These are phyloP conservation scores for Hyles vespertilio DNA, from an alignment of 1,140 invertebrate species.

Conservation along the genomic window DNA sequence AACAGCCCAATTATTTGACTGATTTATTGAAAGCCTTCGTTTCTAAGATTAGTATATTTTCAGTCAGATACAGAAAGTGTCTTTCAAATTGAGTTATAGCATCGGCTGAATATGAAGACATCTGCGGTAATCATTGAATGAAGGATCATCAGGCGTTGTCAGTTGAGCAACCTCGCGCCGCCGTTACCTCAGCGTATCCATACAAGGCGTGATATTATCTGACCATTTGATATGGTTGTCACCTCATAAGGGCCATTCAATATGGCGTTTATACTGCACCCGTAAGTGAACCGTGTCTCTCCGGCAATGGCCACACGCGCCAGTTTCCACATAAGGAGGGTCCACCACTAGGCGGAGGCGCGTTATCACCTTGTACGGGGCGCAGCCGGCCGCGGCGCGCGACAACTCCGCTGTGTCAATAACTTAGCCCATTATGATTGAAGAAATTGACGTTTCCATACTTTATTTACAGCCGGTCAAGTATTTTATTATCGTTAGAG, in stretches of 20 bases:
- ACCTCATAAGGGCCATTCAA: conserved; percentile 25
- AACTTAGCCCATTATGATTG: conserved; percentile 25
- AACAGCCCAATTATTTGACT: too few species aligned
- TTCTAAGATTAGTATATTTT: too few species aligned
- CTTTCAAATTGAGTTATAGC: too few species aligned
- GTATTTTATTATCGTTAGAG: conserved; percentile 13
- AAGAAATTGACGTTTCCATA: conserved; percentile 31
- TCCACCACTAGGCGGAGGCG: conserved; percentile 20
- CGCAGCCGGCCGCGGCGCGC: conserved; percentile 5
- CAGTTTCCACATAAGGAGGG: conserved; percentile 39
- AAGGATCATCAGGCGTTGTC: not conserved
- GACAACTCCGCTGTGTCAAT: conserved; percentile 20
- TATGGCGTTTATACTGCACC: conserved; percentile 28
- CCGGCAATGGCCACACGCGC: conserved; percentile 27
- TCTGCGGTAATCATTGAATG: not conserved
- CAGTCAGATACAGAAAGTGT: too few species aligned
- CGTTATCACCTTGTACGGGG: conserved; percentile 43
- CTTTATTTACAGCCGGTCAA: conserved; percentile 15
- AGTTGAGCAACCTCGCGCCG: conserved; percentile 13
- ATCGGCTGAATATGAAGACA: not conserved
- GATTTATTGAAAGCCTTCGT: too few species aligned
- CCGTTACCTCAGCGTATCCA: conserved; percentile 8
- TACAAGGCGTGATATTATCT: conserved; percentile 28
- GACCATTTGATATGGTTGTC: conserved; percentile 24
- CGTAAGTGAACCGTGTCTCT: conserved; percentile 16